A percentile compares a stretch with the other conserved stretches of the same genome.
phyloP scores from a whole-genome alignment of 2,113 vertebrate genomes.

The Gopherus evgoodei region DNA sequence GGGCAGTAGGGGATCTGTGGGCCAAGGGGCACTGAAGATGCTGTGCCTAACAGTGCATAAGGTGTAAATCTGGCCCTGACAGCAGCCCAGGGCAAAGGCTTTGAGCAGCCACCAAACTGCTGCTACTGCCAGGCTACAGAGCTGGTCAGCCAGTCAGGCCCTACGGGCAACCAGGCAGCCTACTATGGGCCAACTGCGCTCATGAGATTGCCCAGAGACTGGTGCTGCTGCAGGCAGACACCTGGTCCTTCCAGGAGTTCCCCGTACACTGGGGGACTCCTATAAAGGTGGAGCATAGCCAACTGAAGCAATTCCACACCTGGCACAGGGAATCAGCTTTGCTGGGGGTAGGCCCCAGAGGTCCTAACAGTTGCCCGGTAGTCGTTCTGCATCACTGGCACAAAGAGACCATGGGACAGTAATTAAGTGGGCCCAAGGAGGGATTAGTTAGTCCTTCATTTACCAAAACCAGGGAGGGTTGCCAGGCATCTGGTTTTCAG shows the following conservation, averaged over 20 bases:
- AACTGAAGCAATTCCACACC: fast-evolving
- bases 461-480: constrained; percentile 9
- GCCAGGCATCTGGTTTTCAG: too few species aligned
- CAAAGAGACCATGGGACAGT: neutral
- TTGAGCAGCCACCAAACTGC: neutral
- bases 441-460: neutral
- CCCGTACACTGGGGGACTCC: too few species aligned
- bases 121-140: neutral
- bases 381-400: neutral
- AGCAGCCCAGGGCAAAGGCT: neutral
- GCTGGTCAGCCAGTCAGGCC: neutral
- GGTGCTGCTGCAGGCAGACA: neutral
- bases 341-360: neutral
- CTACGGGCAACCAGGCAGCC: neutral
- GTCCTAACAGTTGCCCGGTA: fast-evolving
- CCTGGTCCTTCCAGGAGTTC: neutral
- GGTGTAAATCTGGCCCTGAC: neutral
- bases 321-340: neutral
- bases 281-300: fast-evolving
- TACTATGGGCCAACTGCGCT: neutral
- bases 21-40: too few species aligned
- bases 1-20: too few species aligned
- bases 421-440: neutral
- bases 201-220: neutral
- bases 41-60: neutral